Percentiles rank a stretch among this genome's conserved stretches.
Conservation (phyloP, 2,797 vertebrate species). For the Apogon hyalosoma region DNA sequence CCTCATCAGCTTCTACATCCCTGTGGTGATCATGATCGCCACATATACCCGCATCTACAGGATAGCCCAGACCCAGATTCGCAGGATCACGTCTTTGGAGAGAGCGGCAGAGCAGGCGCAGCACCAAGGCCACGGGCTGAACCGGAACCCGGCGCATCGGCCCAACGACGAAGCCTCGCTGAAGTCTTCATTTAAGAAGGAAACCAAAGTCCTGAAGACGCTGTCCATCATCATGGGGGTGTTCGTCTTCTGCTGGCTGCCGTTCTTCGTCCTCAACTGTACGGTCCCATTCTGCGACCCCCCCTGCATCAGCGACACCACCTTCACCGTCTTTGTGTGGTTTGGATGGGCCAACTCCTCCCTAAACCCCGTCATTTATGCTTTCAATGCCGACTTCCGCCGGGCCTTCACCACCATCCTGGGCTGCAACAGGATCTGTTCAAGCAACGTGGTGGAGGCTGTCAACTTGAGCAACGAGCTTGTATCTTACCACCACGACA, state of each 20-base stretch:
- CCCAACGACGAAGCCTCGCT: conserved; percentile 73
- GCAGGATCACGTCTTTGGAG: conserved; percentile 77
- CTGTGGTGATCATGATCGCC: conserved; percentile 79
- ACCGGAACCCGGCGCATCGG: conserved; percentile 57
- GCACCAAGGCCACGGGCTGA: conserved; percentile 54
- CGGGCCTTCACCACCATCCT: conserved; percentile 59
- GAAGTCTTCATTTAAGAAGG: conserved; percentile 85
- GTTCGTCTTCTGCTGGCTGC: conserved; percentile 82
- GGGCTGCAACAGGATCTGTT: conserved; percentile 47
- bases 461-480: no score
- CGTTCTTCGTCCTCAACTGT: conserved; percentile 81
- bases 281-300: conserved; percentile 76
- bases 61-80: conserved; percentile 80
- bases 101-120: conserved; percentile 80
- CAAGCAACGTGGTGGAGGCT: conserved; percentile 67
- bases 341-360: conserved; percentile 82
- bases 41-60: conserved; percentile 82
- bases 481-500: no score
- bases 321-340: conserved; percentile 81
- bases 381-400: conserved; percentile 84
- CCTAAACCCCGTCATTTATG: conserved; percentile 78
- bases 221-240: conserved; percentile 80
- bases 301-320: conserved; percentile 77
- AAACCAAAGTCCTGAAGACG: conserved; percentile 83
- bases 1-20: conserved; percentile 82